phyloP scores from a whole-genome alignment of 1,140 invertebrate genomes.

The Euura lappo region DNA sequence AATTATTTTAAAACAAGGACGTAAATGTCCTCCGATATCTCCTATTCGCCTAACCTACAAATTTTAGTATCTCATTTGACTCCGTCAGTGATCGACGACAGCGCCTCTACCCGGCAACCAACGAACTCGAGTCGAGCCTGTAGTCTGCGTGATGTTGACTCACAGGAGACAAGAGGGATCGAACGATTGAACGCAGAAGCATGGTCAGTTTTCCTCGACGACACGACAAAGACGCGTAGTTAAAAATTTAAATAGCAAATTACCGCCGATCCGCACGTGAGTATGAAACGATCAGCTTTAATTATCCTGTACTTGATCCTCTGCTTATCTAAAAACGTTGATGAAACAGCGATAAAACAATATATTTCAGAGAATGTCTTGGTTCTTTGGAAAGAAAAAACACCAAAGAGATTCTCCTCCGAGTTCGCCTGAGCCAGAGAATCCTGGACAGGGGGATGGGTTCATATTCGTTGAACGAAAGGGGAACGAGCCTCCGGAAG shows the following conservation, averaged over 20 bases:
- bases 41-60: not conserved
- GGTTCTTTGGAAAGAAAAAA: slow-evolving; percentile 59
- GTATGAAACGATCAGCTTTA: not conserved
- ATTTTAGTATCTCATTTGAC: not conserved
- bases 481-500: slow-evolving; percentile 23
- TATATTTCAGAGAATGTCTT: slow-evolving; percentile 50
- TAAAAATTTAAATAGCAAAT: too few relatives aligned
- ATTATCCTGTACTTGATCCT: not conserved
- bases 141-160: not conserved
- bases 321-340: too few relatives aligned
- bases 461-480: slow-evolving; percentile 45
- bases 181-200: not conserved
- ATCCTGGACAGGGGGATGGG: slow-evolving; percentile 34
- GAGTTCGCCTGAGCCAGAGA: slow-evolving; percentile 39
- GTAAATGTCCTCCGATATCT: too few relatives aligned
- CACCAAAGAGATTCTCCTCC: slow-evolving; percentile 44
- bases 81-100: not conserved
- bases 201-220: not conserved
- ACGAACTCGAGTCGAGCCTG: not conserved
- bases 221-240: not conserved
- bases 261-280: not conserved
- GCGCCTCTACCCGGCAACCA: not conserved
- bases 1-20: too few relatives aligned
- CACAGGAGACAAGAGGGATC: not conserved
- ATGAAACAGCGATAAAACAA: too few relatives aligned